A percentile compares a stretch with the other conserved stretches of the same genome.
These are phyloP conservation scores for Tipula lateralis DNA, from an alignment of 2,888 invertebrate species.

Conservation along the genomic window DNA sequence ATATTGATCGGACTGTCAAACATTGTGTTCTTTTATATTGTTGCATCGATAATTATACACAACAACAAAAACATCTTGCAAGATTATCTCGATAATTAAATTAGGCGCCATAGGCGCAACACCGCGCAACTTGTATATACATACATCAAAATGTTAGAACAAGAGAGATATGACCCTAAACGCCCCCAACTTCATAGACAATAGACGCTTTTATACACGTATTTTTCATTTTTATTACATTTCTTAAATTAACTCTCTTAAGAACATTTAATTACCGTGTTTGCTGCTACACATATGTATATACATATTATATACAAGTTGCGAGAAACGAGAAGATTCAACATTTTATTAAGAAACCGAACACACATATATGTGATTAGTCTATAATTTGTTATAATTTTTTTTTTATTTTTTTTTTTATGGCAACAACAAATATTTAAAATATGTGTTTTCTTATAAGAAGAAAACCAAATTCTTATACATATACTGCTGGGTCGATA, in stretches of 20 bases:
- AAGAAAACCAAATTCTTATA: background rate
- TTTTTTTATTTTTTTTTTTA: too few species aligned
- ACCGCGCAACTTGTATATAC: background rate
- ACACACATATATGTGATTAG: conserved; percentile 9
- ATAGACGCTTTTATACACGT: background rate
- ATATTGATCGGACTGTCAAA: too few species aligned
- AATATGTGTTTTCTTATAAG: background rate
- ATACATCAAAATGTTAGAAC: background rate
- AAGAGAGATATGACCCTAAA: background rate
- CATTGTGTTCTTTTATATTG: too few species aligned
- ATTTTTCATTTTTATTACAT: conserved; percentile 12
- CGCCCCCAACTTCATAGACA: conserved; percentile 9
- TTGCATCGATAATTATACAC: background rate
- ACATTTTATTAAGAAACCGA: background rate
- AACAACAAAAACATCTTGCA: background rate
- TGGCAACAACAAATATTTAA: background rate
- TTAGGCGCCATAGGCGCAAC: background rate
- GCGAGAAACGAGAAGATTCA: background rate
- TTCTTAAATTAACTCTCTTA: conserved; percentile 1
- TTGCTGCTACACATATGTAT: background rate
- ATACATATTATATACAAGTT: background rate
- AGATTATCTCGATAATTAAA: background rate
- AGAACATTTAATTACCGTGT: conserved; percentile 19
- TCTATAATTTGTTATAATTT: conserved; percentile 4
- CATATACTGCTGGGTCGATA: background rate